These are phyloP conservation scores for Onychomys leucogaster DNA, from an alignment of 2,797 vertebrate species.

Conservation along the genomic window DNA sequence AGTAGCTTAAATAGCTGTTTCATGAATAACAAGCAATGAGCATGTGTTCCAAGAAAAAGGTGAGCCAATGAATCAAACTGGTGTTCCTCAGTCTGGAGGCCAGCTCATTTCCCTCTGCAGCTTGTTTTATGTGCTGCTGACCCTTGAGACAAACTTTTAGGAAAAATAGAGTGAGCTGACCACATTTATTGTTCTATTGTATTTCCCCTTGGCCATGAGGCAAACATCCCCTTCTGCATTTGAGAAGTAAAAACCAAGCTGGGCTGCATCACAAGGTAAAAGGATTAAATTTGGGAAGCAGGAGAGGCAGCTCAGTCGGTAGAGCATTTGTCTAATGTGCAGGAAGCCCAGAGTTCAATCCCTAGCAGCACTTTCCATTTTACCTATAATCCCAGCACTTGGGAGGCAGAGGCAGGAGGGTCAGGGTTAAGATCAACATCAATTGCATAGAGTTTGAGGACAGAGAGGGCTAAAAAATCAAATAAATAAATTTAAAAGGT, in stretches of 20 bases:
- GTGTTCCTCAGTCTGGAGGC: accelerated
- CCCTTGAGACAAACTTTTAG: background rate
- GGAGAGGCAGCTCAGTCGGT: background rate
- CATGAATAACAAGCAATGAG: accelerated
- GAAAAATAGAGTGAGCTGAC: background rate
- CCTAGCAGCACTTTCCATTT: background rate
- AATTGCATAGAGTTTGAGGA: too few relatives aligned
- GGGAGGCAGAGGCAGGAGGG: background rate
- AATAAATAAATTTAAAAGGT: background rate
- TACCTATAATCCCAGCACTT: background rate
- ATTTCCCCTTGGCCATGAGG: background rate
- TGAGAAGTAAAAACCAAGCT: background rate
- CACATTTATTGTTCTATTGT: background rate
- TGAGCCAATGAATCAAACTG: background rate
- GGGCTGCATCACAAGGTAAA: accelerated
- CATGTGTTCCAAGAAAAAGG: accelerated
- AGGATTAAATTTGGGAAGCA: background rate
- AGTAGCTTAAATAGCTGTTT: background rate
- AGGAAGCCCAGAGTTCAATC: background rate
- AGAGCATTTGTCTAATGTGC: background rate
- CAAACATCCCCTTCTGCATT: accelerated
- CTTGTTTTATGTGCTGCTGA: background rate
- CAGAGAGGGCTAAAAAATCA: background rate
- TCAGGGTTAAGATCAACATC: background rate
- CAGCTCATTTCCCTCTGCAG: background rate